Evolutionary conservation across 2,113 vertebrate genomes (phyloP).

Genomic region (Anhinga anhinga): DNA sequence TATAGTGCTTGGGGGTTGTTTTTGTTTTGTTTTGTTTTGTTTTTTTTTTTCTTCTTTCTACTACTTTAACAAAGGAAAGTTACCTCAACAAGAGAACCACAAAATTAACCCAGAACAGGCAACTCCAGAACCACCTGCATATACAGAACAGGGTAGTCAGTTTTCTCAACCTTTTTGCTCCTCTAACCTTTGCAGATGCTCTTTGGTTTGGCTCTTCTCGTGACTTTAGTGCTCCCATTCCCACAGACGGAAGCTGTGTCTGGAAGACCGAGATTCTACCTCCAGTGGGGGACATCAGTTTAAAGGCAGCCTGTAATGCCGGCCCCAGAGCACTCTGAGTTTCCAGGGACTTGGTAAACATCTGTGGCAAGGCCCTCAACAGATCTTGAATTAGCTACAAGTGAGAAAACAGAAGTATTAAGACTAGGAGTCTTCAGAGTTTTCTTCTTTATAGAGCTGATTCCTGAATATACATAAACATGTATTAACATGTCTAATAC

Average conservation of each 20-base stretch:
- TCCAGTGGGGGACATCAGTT: conserved; percentile 92
- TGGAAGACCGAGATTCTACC: conserved; percentile 94
- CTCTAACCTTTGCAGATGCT: conserved; percentile 86
- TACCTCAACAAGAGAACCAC: background rate
- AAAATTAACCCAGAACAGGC: background rate
- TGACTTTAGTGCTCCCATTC: conserved; percentile 87
- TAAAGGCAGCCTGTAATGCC: conserved; percentile 92
- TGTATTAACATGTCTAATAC: background rate
- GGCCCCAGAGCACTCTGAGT: conserved; percentile 94
- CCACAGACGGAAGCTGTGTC: conserved; percentile 92
- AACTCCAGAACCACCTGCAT: background rate
- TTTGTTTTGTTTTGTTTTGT: background rate
- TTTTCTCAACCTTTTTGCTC: background rate
- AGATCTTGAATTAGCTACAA: conserved; percentile 92
- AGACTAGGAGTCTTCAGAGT: background rate
- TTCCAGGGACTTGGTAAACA: conserved; percentile 93
- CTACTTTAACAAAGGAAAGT: background rate
- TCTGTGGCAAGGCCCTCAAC: conserved; percentile 86
- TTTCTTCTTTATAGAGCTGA: background rate
- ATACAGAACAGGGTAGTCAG: background rate
- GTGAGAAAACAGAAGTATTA: conserved; percentile 23
- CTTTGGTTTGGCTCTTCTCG: conserved; percentile 93
- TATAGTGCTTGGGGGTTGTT: background rate
- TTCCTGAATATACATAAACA: background rate
- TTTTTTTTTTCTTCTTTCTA: background rate